Conservation (phyloP, 2,888 invertebrate genomes). For the Copidosoma aretas region DNA sequence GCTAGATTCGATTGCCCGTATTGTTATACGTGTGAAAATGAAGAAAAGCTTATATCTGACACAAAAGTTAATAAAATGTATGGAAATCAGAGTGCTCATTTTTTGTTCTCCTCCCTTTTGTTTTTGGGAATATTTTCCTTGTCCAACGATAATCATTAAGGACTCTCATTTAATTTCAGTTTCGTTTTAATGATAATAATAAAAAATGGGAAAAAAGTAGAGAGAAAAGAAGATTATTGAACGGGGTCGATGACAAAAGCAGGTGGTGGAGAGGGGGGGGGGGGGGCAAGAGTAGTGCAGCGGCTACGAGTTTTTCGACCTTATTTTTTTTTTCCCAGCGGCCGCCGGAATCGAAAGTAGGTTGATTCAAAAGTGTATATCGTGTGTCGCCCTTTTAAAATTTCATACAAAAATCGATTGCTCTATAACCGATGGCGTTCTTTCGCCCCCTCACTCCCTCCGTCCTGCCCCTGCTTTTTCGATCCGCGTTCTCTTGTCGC, state of each 20-base stretch:
- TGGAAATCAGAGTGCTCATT: too few relatives aligned
- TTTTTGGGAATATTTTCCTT: slow-evolving; percentile 15
- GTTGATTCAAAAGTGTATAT: not conserved
- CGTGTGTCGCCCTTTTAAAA: not conserved
- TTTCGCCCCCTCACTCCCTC: too few relatives aligned
- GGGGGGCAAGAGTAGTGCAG: not conserved
- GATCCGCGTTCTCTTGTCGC: not conserved
- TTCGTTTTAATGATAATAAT: slow-evolving; percentile 19
- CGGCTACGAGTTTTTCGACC: not conserved
- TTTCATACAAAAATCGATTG: not conserved
- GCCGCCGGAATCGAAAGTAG: not conserved
- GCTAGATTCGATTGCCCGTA: too few relatives aligned
- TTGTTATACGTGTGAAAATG: too few relatives aligned
- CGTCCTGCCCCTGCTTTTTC: not conserved
- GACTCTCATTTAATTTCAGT: slow-evolving; percentile 26
- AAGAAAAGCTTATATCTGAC: too few relatives aligned
- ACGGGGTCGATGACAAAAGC: not conserved
- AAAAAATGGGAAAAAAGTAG: too few relatives aligned
- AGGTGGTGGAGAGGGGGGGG: too few relatives aligned
- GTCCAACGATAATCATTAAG: slow-evolving; percentile 22
- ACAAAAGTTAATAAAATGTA: too few relatives aligned
- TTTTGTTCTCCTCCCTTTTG: not conserved
- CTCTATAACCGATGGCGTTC: not conserved
- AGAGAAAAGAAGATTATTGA: too few relatives aligned
- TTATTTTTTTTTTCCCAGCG: not conserved